These are phyloP conservation scores for Drosophila sulfurigaster DNA, from an alignment of 1,140 invertebrate species.

Conservation along the genomic window DNA sequence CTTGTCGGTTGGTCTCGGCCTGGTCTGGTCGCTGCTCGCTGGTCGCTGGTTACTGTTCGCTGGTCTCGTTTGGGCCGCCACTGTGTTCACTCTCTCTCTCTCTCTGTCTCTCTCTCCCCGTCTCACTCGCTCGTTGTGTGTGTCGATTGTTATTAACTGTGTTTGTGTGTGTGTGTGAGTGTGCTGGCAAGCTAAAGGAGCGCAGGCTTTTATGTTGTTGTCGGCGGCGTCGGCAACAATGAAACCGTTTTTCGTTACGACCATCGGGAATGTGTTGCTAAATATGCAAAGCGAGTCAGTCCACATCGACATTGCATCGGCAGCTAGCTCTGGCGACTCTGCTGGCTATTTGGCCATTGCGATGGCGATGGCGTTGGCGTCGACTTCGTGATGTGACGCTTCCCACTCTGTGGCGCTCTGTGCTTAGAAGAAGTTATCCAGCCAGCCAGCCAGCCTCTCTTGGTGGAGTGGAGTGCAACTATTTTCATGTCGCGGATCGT, in stretches of 20 bases:
- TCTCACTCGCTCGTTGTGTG: conserved; percentile 33
- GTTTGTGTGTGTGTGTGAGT: conserved; percentile 41
- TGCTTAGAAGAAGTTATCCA: not conserved
- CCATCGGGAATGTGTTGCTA: conserved; percentile 78
- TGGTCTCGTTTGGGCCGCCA: conserved; percentile 50
- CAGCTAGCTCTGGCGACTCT: conserved; percentile 16
- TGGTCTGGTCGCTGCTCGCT: conserved; percentile 25
- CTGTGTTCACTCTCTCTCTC: conserved; percentile 29
- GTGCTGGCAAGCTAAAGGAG: conserved; percentile 68
- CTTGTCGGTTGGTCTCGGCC: conserved; percentile 75
- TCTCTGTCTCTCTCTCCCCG: not conserved
- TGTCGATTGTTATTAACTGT: conserved; percentile 73
- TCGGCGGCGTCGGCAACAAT: conserved; percentile 81
- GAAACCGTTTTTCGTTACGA: conserved; percentile 82
- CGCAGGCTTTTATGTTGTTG: conserved; percentile 79
- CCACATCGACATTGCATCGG: conserved; percentile 31
- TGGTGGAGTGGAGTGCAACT: conserved; percentile 61
- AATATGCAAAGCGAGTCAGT: conserved; percentile 77
- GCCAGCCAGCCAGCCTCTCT: conserved; percentile 37
- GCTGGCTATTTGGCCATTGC: not conserved
- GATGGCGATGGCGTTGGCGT: conserved; percentile 60
- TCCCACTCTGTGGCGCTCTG: conserved; percentile 63
- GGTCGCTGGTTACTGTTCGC: conserved; percentile 17
- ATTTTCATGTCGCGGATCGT: conserved; percentile 82
- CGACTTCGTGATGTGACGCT: conserved; percentile 80